Evolutionary conservation across 92 coral and sea anemone genomes (phyloP), one percentile per base, ranked within the genome.

Genomic region (Palythoa grandiflora): DNA sequence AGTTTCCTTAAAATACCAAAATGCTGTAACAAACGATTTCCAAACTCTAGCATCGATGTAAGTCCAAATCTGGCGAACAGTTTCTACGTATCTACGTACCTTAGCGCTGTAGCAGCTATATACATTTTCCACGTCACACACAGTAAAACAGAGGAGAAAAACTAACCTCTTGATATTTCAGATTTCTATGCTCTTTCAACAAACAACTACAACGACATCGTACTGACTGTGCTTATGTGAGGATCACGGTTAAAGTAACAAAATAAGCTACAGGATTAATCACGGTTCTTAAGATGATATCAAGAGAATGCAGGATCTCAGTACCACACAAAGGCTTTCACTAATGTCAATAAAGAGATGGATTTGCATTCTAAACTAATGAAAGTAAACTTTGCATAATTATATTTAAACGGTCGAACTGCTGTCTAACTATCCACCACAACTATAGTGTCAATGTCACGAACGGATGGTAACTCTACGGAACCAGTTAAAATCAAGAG

Each of bases 301-400:
- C 47, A 40, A 9, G 48, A 57, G 63, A 59, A 14, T 10, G 13
- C 9, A 35, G 35, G 68, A 37, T 37, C 71, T 78, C 0, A 28
- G 28, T 28, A 17, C 20, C 38, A 55, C 20, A 63, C 38, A 54
- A 78, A 38, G 83, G 16, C 83, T 14, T 44, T 68, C 55, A 63
- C 68, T 53, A 35, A 28, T 37, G 39, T 63, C 55, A 60, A 55
- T 47, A 60, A 53, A 55, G 28, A 78, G 59, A 3, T 2, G 12
- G 37, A 53, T 78, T 78, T 39, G 68, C 54, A 73, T 78, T 78
- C 71, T 55, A 36, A 73, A 73, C 15, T 14, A 39, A 5, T 60
- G 65, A 59, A 59, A 54, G 1, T 11, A 16, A 78, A 57, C 21
- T 36, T 57, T 78, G 50, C 50, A 44, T 47, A 28, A 28, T 28